phyloP scores from a whole-genome alignment of 1,140 invertebrate genomes.

The Aphelinus certus region DNA sequence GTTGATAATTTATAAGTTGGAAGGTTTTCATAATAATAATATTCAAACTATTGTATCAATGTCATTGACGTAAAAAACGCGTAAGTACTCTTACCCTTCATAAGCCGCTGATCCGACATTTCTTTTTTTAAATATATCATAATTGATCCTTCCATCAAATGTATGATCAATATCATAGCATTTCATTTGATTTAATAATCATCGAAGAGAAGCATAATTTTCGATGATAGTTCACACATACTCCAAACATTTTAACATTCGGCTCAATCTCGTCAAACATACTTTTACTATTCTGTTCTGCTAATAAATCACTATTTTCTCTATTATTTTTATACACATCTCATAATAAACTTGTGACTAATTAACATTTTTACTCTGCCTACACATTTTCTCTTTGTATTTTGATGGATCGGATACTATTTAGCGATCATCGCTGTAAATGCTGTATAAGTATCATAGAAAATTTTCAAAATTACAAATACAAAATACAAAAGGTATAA shows the following conservation, averaged over 20 bases:
- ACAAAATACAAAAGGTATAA: slow-evolving; percentile 40
- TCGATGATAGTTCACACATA: slow-evolving; percentile 29
- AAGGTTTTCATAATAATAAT: too few relatives aligned
- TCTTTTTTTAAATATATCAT: slow-evolving; percentile 17
- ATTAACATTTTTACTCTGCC: slow-evolving; percentile 52
- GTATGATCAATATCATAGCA: slow-evolving; percentile 38
- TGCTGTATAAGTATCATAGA: slow-evolving; percentile 30
- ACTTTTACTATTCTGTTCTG: slow-evolving; percentile 37
- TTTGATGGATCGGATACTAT: slow-evolving; percentile 60
- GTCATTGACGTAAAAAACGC: too few relatives aligned
- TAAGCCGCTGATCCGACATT: slow-evolving; percentile 34
- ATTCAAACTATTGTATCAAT: too few relatives aligned
- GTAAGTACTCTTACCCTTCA: slow-evolving; percentile 32
- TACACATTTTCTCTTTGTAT: slow-evolving; percentile 39
- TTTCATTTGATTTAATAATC: slow-evolving; percentile 38
- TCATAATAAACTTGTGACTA: slow-evolving; percentile 58
- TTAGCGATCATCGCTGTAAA: slow-evolving; percentile 45
- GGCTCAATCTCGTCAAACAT: slow-evolving; percentile 25
- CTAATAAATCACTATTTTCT: slow-evolving; percentile 63
- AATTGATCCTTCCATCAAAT: slow-evolving; percentile 38
- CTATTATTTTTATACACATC: slow-evolving; percentile 53
- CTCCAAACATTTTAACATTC: slow-evolving; percentile 28
- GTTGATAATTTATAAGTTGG: too few relatives aligned
- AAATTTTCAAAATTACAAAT: slow-evolving; percentile 26
- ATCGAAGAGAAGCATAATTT: slow-evolving; percentile 40